Evolutionary conservation across 1,140 invertebrate genomes (phyloP), one percentile per base, ranked within the genome.

Genomic region (Eurosta solidaginis): DNA sequence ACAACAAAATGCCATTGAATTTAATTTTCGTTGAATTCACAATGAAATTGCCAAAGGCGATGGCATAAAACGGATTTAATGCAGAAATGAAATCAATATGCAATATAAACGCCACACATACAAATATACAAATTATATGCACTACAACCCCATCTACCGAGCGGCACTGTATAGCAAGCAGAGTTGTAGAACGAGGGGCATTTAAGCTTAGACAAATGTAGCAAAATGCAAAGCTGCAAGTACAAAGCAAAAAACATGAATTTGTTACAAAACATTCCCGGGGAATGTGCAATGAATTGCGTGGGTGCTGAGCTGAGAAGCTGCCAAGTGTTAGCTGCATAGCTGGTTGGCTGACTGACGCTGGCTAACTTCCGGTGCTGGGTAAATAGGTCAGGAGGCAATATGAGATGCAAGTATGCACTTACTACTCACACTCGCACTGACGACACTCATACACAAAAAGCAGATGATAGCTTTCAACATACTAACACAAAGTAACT

Each of bases 271-370:
- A n/a, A 68, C 59, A 68, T 68, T 68, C 59, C 59, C 59, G 27
- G 59, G 59, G 59, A 68, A n/a, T n/a, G n/a, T 68, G 59, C 59
- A 68, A 40, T 68, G 20, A n/a, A 68, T 68, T 68, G 59, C 59
- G 59, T 68, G 33, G 59, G 59, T 10, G 59, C 40, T 33, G 33
- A 68, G 59, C 33, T 68, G 59, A 36, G 27, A 27, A 68, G 59
- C 59, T 68, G 59, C 14, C 27, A 52, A 22, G 0, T n/a, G 17
- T 7, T n/a, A 59, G 54, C 54, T 68, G 59, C 29, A 63, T 36
- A 47, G 33, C 54, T 68, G n/a, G 59, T 3, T 42, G 36, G 14
- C 29, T 49, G 10, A 49, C 9, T 49, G 47, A n/a, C n/a, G 47
- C n/a, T n/a, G 29, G 54, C 50, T n/a, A n/a, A n/a, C n/a, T n/a